Evolutionary conservation across 2,113 vertebrate species (phyloP).

Genomic region (Calonectris borealis): DNA sequence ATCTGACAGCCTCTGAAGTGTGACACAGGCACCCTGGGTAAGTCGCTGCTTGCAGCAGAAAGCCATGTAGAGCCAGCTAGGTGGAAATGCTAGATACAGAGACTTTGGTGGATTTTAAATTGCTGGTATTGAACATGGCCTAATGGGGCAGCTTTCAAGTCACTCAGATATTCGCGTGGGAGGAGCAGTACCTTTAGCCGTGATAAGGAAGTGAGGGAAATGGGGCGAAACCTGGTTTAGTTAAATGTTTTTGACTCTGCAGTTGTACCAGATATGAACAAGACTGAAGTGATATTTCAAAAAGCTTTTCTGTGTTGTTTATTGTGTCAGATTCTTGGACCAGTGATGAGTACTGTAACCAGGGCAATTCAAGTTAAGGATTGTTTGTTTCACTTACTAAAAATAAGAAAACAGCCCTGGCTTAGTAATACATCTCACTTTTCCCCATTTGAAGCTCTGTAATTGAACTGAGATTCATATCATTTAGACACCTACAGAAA

Average conservation of each 20-base stretch:
- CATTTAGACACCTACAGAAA: neutral
- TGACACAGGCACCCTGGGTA: neutral
- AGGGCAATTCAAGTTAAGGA: neutral
- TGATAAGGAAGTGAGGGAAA: neutral
- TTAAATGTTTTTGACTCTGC: neutral
- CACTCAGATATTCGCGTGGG: neutral
- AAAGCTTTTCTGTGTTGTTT: neutral
- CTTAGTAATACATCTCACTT: neutral
- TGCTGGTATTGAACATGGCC: neutral
- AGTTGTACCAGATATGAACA: neutral
- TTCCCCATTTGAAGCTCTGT: neutral
- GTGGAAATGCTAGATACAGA: neutral
- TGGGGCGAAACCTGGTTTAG: neutral
- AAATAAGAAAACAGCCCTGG: neutral
- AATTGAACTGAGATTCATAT: neutral
- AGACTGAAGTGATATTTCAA: neutral
- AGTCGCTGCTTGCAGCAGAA: neutral
- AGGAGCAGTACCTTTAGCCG: neutral
- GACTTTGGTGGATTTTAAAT: neutral
- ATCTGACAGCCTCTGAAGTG: neutral
- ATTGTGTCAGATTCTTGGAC: neutral
- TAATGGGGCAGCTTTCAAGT: neutral
- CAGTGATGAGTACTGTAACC: neutral
- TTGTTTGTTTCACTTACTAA: neutral
- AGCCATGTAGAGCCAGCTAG: neutral